Evolutionary conservation across 2,113 vertebrate genomes (phyloP).

Genomic region (Coryphaenoides rupestris): DNA sequence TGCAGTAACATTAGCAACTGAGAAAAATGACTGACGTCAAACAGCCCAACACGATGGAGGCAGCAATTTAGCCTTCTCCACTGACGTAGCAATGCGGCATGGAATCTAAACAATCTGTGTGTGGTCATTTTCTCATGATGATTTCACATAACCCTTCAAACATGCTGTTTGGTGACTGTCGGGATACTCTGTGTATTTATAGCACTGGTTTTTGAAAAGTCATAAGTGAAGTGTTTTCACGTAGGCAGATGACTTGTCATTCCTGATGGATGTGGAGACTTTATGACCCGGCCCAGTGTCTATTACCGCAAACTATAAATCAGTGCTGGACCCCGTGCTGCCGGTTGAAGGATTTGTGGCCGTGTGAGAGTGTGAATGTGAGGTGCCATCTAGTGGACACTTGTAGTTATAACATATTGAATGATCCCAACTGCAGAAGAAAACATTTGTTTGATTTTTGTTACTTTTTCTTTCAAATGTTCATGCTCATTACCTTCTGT

Average conservation of each 20-base stretch:
- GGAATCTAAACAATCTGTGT: too few relatives aligned
- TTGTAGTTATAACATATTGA: neutral
- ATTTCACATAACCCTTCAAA: too few relatives aligned
- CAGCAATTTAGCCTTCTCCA: too few relatives aligned
- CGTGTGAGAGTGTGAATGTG: neutral
- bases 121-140: too few relatives aligned
- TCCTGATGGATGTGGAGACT: conserved; percentile 5
- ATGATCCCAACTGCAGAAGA: neutral
- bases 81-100: too few relatives aligned
- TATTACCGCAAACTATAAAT: neutral
- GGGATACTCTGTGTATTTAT: too few relatives aligned
- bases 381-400: conserved; percentile 46
- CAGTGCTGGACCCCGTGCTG: neutral
- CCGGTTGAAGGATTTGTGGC: neutral
- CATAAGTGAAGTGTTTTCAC: neutral
- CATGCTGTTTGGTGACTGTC: too few relatives aligned
- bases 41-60: too few relatives aligned
- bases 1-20: too few relatives aligned
- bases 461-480: neutral
- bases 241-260: conserved; percentile 12
- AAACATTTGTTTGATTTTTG: too few relatives aligned
- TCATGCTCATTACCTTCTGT: neutral
- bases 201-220: too few relatives aligned
- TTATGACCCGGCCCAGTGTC: neutral
- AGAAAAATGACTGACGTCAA: too few relatives aligned